Base-by-base conservation (phyloP, 92 coral and sea anemone genomes). In the Umimayanthus kanabou region DNA sequence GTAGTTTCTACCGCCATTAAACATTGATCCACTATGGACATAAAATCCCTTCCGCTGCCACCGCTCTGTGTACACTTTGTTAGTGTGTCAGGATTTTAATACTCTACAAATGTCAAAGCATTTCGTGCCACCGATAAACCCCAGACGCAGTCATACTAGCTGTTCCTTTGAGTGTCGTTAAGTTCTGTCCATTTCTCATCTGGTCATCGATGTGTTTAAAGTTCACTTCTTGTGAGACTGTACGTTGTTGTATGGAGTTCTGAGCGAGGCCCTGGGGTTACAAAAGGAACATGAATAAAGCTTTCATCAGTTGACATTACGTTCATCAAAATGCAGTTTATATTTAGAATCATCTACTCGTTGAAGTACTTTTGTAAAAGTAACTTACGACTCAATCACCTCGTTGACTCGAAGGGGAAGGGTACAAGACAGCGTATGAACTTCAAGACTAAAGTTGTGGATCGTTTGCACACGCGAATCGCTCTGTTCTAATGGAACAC, bases 291-390 rank as follows among this genome's bases (percentile, higher is more conserved):
- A 89, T 88, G 96, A 93, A 93, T 95, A 91, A 93, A 92, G 94
- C 98, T 95, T 93, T 93, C 98, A 95, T 93, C 98, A 85, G 91
- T 91, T 95, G 90, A 92, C 98, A 94, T 95, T 90, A 92, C 91
- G 94, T 91, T 95, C 89, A 93, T 91, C 98, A 93, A 91, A 91
- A 93, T 91, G 92, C 92, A 89, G 98, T 89, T 90, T 94, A 94
- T 94, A 94, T 94, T 92, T 94, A 94, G 96, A 89, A 94, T 85
- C 90, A 89, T 67, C 67, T 45, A 83, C 78, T 83, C 78, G 77
- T 26, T 83, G 26, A 83, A 83, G 87, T 67, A 9, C 77, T 45
- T 70, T 25, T 40, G 64, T 39, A 83, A 83, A 61, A 61, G 69
- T n/a, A 49, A 83, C 87, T 83, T 83, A 83, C 87, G 26, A 71